Evolutionary conservation across 2,797 vertebrate species (phyloP).

Genomic region (Glossophaga mutica): DNA sequence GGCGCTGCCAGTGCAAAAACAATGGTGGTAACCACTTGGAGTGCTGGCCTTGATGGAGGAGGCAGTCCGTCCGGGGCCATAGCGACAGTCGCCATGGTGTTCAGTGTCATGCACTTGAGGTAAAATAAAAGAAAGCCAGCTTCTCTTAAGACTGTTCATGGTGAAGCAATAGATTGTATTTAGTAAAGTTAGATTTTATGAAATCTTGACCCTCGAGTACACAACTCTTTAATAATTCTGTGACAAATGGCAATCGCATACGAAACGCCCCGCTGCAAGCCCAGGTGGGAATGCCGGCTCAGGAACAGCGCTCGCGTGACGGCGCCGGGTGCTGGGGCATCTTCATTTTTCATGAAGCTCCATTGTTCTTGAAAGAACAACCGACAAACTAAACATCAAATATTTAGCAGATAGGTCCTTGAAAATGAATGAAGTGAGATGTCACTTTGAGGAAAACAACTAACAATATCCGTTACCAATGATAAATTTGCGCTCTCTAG

Average conservation of each 20-base stretch:
- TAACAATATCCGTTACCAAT: not conserved
- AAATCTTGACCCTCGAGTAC: not conserved
- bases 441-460: slow-evolving; percentile 6
- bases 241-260: not conserved
- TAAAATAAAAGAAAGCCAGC: not conserved
- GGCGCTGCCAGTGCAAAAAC: not conserved
- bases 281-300: not conserved
- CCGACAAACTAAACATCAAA: not conserved
- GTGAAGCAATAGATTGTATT: not conserved
- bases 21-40: not conserved
- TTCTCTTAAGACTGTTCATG: not conserved
- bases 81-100: not conserved
- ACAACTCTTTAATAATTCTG: not conserved
- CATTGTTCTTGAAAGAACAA: not conserved
- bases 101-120: not conserved
- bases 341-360: not conserved
- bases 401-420: not conserved
- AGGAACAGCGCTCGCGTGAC: not conserved
- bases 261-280: not conserved
- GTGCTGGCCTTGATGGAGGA: no score
- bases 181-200: not conserved
- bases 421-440: not conserved
- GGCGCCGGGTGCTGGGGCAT: not conserved
- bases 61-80: not conserved
- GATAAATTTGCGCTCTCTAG: not conserved